Evolutionary conservation across 2,888 invertebrate species (phyloP), one percentile per base, ranked within the genome.

Genomic region (Ectemnius cavifrons): DNA sequence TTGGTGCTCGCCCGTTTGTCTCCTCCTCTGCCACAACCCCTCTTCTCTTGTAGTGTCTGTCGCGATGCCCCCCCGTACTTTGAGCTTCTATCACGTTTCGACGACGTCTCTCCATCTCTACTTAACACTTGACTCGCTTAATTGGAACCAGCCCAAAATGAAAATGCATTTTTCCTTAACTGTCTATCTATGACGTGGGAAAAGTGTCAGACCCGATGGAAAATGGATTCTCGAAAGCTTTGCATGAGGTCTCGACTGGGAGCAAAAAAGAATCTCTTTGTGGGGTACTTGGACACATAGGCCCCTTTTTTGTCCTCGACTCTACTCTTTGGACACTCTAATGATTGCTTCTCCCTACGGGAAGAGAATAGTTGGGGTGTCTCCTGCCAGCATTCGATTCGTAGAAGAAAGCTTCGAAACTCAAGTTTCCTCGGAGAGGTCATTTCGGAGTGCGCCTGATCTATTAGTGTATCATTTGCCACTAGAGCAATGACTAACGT

Each of bases 331-430:
- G 49, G 59, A 45, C n/a, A 45, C 49, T 64, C 52, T 67, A 66
- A 62, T 63, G 71, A 28, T 61, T 62, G 37, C 37, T n/a, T 64
- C 70, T 69, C 45, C 47, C 13, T 56, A 62, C 49, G 20, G 65
- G 64, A 71, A 45, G 52, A 75, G 62, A 67, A 71, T 73, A 71
- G 64, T 77, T 64, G 63, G 66, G 63, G 49, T 56, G 63, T 59
- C 67, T 68, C 71, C 70, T 67, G 63, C 64, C 56, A 52, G 23
- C 20, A 67, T 47, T 56, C 52, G n/a, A 71, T 49, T 45, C 20
- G 20, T 16, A 27, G 45, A 63, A 63, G 52, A 63, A 46, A 63
- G 37, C n/a, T 59, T n/a, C 8, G 6, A n/a, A 37, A 16, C 64
- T n/a, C 4, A 47, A 45, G 14, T 57, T 57, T 63, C 52, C 4